Evolutionary conservation across 2,113 vertebrate species (phyloP).

Genomic region (Mesoclemmys tuberculata): DNA sequence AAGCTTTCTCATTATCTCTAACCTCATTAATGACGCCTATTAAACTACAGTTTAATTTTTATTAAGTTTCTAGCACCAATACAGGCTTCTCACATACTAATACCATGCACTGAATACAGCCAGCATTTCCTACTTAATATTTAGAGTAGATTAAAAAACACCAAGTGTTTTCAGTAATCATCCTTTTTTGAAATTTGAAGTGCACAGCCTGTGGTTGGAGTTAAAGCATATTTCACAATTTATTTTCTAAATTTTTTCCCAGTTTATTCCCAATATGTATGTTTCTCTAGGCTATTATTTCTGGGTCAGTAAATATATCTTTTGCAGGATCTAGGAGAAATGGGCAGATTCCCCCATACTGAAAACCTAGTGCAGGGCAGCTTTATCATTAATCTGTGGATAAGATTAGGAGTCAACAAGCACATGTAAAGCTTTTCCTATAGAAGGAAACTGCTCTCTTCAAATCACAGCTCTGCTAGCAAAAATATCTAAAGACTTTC

Average conservation of each 20-base stretch:
- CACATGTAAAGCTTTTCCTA: background rate
- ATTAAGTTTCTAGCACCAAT: conserved; percentile 37
- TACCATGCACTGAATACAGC: conserved; percentile 25
- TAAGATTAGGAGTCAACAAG: conserved; percentile 14
- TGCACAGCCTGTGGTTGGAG: background rate
- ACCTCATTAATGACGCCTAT: conserved; percentile 69
- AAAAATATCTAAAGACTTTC: background rate
- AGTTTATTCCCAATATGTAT: background rate
- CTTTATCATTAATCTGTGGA: background rate
- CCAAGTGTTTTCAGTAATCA: conserved; percentile 30
- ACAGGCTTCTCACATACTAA: conserved; percentile 14
- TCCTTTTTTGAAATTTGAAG: conserved; percentile 14
- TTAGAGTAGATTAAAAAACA: background rate
- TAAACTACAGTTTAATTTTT: conserved; percentile 65
- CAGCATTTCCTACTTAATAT: conserved; percentile 34
- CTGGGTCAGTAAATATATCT: background rate
- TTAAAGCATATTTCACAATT: background rate
- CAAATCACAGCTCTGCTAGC: background rate
- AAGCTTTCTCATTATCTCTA: conserved; percentile 78
- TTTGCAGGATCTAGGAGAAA: background rate
- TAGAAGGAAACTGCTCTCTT: background rate
- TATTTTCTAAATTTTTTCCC: background rate
- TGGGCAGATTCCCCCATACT: background rate
- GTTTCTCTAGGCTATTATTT: background rate
- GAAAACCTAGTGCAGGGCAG: background rate